Base-by-base conservation (phyloP, 2,113 vertebrate genomes). In the Campylomormyrus tamandua region DNA sequence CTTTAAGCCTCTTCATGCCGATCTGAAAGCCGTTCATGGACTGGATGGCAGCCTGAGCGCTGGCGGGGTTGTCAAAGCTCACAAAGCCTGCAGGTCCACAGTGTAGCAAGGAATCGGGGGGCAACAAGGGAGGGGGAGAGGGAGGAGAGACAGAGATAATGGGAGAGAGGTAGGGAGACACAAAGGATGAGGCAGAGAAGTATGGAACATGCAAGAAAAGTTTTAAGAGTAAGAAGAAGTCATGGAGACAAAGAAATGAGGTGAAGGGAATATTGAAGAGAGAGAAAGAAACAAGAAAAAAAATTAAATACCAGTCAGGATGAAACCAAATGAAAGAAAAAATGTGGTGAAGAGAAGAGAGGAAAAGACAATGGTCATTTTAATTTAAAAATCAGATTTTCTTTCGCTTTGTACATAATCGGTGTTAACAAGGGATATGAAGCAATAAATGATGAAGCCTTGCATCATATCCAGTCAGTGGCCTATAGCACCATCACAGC, bases 41-140 rank as follows among this genome's bases (percentile, higher is more conserved):
- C 94, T 99, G 98, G 96, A 99, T 99, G 96, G 98, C 98, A 93
- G 98, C 98, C 94, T 99, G 98, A 91, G 98, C 98, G 93, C 98
- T 99, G 96, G 97, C 98, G 89, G 98, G 98, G 97, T 99, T 99
- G 96, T 99, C 98, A 93, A 99, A 99, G 95, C 98, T 99, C 96
- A 99, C 98, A 95, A 99, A 99, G 94, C 98, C 98, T 99, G 97
- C 56, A 27, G 53, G 62, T 31, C n/a, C 62, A 5, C 62, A 24
- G 49, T 80, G 87, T n/a, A 90, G 91, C 92, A 89, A 90, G 88
- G 92, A 87, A 90, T 42, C 24, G 11, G 13, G 62, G 84, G n/a
- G 70, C 58, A n/a, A 6, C 13, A 39, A 24, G 70, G 53, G 91
- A 91, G 91, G 85, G 66, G 90, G 66, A 88, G 42, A 46, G 80